Conservation (phyloP, 2,113 vertebrate genomes). For the Daboia siamensis region DNA sequence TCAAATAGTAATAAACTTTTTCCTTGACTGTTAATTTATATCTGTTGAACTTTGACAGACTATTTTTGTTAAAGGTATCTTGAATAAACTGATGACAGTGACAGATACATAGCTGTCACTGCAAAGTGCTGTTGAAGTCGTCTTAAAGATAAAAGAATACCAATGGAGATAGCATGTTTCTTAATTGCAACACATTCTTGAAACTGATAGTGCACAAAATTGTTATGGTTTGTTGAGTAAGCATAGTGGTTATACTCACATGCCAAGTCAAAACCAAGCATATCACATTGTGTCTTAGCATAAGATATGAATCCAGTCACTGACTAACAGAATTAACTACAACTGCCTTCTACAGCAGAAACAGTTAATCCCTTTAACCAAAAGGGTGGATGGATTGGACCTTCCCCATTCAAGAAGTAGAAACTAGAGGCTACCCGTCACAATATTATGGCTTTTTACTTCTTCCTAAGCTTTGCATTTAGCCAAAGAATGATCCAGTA, state of each 20-base stretch:
- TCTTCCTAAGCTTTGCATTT: not conserved
- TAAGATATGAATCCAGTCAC: not conserved
- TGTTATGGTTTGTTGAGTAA: not conserved
- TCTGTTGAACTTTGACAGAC: not conserved
- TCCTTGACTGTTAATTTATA: not conserved
- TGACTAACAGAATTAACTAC: not conserved
- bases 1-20: not conserved
- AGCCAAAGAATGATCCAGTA: not conserved
- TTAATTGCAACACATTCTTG: not conserved
- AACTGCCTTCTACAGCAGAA: not conserved
- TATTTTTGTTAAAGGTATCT: not conserved
- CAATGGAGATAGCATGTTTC: not conserved
- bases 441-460: not conserved
- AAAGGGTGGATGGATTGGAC: not conserved
- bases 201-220: too few relatives aligned
- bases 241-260: not conserved
- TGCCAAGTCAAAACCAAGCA: not conserved
- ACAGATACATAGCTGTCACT: not conserved
- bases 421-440: not conserved
- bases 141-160: not conserved
- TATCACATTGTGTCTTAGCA: not conserved
- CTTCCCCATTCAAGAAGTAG: not conserved
- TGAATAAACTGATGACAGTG: not conserved
- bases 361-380: not conserved
- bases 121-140: not conserved